phyloP scores from a whole-genome alignment of 2,797 vertebrate genomes.

The Simalia tracyae region DNA sequence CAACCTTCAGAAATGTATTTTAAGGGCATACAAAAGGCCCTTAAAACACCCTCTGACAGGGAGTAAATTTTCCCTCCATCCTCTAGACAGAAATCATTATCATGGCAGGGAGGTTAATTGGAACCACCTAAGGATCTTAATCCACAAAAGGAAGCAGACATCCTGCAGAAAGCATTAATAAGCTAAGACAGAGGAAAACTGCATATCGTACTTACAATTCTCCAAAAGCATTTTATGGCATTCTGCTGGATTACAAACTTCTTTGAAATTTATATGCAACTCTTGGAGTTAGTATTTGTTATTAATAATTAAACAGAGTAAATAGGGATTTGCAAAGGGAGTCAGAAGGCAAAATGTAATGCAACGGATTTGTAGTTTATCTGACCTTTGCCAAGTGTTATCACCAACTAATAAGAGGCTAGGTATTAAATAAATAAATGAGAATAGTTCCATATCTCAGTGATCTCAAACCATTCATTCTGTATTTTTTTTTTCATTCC shows the following conservation, averaged over 20 bases:
- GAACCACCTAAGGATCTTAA: background rate
- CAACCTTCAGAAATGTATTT: background rate
- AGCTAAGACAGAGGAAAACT: background rate
- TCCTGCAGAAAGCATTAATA: background rate
- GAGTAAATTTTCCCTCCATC: background rate
- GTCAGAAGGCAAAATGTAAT: background rate
- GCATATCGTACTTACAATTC: slow-evolving; percentile 8
- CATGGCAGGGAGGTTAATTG: background rate
- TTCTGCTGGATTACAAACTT: background rate
- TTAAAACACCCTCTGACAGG: no score
- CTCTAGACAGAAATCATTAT: background rate
- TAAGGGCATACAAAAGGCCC: no score
- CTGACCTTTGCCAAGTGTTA: background rate
- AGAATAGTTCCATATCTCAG: background rate
- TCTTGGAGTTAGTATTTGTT: background rate
- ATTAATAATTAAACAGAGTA: slow-evolving; percentile 25
- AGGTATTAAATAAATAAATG: background rate
- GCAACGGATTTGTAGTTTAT: background rate
- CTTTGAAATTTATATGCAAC: background rate
- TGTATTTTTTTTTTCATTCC: background rate
- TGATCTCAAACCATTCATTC: background rate
- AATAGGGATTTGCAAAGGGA: background rate
- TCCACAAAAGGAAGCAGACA: background rate
- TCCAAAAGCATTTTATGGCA: background rate
- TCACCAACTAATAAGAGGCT: background rate